A percentile compares a stretch with the other conserved stretches of the same genome.
Evolutionary conservation across 2,888 invertebrate species (phyloP).

Genomic region (Volucella zonaria): DNA sequence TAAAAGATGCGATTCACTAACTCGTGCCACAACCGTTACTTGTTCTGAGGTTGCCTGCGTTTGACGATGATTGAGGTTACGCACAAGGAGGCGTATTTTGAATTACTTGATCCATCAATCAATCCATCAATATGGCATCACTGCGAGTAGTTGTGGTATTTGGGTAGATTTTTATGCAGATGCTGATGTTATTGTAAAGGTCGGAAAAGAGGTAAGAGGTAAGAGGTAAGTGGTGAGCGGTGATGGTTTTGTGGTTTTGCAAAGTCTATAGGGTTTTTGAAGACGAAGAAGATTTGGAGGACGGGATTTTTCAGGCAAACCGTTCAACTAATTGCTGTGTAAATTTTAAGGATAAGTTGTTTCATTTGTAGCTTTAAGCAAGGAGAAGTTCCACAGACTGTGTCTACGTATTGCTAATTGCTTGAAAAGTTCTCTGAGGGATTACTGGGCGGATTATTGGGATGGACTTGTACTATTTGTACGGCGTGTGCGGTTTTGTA

Average conservation of each 20-base stretch:
- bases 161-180: neutral
- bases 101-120: conserved; percentile 43
- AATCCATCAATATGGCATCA: conserved; percentile 33
- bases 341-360: too few species aligned
- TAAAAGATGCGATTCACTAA: conserved; percentile 52
- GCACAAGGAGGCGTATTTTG: conserved; percentile 18
- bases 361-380: too few species aligned
- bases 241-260: conserved; percentile 1
- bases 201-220: neutral
- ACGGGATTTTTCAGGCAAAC: too few species aligned
- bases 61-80: conserved; percentile 29
- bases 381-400: too few species aligned
- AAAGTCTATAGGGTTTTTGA: too few species aligned
- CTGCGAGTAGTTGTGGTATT: neutral
- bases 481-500: too few species aligned
- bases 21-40: conserved; percentile 12
- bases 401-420: too few species aligned
- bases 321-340: too few species aligned
- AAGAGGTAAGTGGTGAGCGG: neutral
- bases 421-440: too few species aligned
- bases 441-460: too few species aligned
- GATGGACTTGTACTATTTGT: too few species aligned
- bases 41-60: neutral
- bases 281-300: too few species aligned
- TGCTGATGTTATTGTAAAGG: neutral